Evolutionary conservation across 1,140 invertebrate species (phyloP), one percentile per base, ranked within the genome.

Genomic region (Nebria ingens): DNA sequence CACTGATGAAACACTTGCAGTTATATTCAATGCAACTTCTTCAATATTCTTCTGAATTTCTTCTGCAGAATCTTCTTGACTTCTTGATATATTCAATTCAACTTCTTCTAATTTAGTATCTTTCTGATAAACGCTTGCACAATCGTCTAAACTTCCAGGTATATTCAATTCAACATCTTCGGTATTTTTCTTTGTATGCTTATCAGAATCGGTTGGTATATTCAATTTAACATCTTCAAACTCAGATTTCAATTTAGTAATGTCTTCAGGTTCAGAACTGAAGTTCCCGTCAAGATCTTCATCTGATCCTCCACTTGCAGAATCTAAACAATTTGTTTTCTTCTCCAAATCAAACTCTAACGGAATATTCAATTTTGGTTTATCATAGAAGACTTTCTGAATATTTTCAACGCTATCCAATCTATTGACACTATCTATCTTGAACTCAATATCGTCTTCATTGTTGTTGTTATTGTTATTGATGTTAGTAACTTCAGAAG

Each of bases 341-440:
- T 60, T 51, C 61, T 55, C 40, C 15, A 34, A 12, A 51, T 29
- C 25, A 52, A 50, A 20, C 52, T 58, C 55, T 19, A 51, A 21
- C 62, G 62, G 71, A 58, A 79, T 73, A 61, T 76, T 74, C 45
- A 79, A 75, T 51, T 79, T 78, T 0, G 77, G 73, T 57, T 80
- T 80, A 56, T 81, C 76, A 63, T 82, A 80, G 59, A 80, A 79
- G 4, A 73, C 68, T 61, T 81, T 81, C 52, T 72, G 69, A 51
- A 77, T 74, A 51, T 72, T 72, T 52, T 73, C 73, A 13, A 74
- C 72, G 22, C 67, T 73, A 58, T 75, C 76, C 53, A 79, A 59
- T 19, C 77, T 72, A 65, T 81, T 80, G 9, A 79, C 71, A 56
- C 69, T 75, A 53, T 78, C 76, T 50, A 71, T 71, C 54, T 70